Evolutionary conservation across 1,140 invertebrate genomes (phyloP), one percentile per base, ranked within the genome.

Genomic region (Drosophila lacertosa): DNA sequence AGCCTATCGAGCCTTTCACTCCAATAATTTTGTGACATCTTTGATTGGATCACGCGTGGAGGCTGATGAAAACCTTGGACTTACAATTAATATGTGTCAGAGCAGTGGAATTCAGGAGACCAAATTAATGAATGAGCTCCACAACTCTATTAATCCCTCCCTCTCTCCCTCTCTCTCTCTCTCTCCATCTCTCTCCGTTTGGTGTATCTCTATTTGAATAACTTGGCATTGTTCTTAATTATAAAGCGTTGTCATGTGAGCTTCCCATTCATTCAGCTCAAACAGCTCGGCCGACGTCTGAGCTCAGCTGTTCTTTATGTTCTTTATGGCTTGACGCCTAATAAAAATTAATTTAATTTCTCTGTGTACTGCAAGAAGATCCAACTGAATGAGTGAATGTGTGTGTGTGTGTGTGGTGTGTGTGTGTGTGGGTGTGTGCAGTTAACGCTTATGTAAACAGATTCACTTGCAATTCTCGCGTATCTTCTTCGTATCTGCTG

Each of bases 331-430:
- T 81, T 84, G 80, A 86, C 81, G 77, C 81, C 77, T 86, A 88
- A 86, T 86, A 86, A 86, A 86, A 86, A 81, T 86, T 86, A 86
- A 86, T 86, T 88, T 82, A 81, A 86, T 86, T 88, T 88, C 60
- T 64, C 51, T 66, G 33, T 76, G 54, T 53, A 55, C 50, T 55
- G 33, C 32, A 47, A 33, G 53, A 32, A 57, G 44, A 47, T 45
- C 60, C 20, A 18, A 44, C 33, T 33, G 47, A 13, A n/a, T 40
- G 33, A 16, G 22, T 39, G 22, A 47, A 9, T 58, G 33, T 54
- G 13, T 20, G 39, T 44, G 42, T 39, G 15, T 29, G 26, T 71
- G 71, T 67, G 60, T 18, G 74, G 67, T 57, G 42, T 42, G 11
- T 60, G 20, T 40, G 39, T 22, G 22, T 37, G 22, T 54, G n/a